These are phyloP conservation scores for Larimichthys crocea DNA, from an alignment of 2,113 vertebrate genomes.

Conservation along the genomic window DNA sequence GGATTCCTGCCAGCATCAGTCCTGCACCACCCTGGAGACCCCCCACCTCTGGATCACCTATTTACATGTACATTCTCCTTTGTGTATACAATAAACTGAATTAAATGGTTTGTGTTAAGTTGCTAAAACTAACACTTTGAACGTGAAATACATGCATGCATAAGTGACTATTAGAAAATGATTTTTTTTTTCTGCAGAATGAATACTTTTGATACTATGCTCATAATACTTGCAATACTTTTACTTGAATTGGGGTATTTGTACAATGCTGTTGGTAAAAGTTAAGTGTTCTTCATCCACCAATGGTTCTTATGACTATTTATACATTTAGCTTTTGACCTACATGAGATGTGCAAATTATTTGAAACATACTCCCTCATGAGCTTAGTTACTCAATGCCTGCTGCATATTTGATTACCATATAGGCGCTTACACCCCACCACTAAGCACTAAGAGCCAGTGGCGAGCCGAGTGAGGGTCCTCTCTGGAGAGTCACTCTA, in stretches of 20 bases:
- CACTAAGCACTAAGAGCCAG: constrained; percentile 23
- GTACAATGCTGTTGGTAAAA: not conserved
- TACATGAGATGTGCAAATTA: constrained; percentile 17
- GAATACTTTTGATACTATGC: not conserved
- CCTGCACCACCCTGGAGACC: no score
- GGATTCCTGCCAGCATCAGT: no score
- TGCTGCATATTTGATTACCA: constrained; percentile 39
- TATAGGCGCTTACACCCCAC: constrained; percentile 25
- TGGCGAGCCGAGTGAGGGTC: constrained; percentile 27
- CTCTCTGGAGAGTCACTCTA: constrained; percentile 50
- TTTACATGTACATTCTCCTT: no score
- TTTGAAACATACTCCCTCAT: constrained; percentile 7
- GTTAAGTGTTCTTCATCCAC: not conserved
- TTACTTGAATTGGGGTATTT: not conserved
- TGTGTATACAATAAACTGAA: no score
- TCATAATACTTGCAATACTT: not conserved
- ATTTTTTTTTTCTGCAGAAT: not conserved
- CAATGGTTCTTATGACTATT: not conserved
- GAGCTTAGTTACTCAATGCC: constrained; percentile 32
- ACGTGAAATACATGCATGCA: no score
- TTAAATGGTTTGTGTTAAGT: no score
- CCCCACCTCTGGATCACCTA: no score
- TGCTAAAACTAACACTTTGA: no score
- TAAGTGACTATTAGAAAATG: not conserved
- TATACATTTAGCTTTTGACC: constrained; percentile 8